Evolutionary conservation across 2,113 vertebrate species (phyloP), one percentile per base, ranked within the genome.

Genomic region (Thunnus maccoyii): DNA sequence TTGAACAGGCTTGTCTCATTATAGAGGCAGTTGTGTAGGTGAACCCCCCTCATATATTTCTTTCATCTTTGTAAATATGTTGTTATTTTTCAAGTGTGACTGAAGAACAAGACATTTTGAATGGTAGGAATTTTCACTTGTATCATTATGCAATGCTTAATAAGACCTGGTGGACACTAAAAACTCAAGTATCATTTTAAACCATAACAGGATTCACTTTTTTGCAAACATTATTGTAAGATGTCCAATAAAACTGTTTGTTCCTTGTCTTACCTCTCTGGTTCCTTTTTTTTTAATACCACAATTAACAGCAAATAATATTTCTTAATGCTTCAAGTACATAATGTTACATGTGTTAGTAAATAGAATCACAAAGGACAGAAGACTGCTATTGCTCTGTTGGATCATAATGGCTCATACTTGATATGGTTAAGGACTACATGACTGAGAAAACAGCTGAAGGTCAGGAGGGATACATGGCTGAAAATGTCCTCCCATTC

Each of bases 1-100:
- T 99, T 99, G 94, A 97, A 96, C 96, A 96, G 97, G 97, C 97
- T 97, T 98, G 98, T 99, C 98, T 99, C 98, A 98, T 99, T 99
- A 97, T 99, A 97, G 98, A 99, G 98, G 97, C 98, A 98, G 96
- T 96, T 97, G 95, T 96, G 96, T 99, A 99, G 98, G 98, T 99
- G 97, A 96, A 92, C 94, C 94, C 96, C 96, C 95, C 95, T 61
- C 74, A 82, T 90, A 72, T 85, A 78, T 88, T 87, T 86, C 66
- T 86, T 78, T 88, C 84, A 84, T 82, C 65, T 88, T 80, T 96
- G 97, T 99, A 98, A 96, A 99, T 99, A 97, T 94, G 92, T 89
- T 97, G 92, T 96, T 96, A 93, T 96, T 97, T 95, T 97, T 97
- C 95, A 98, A 95, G 95, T 95, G 93, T 95, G 96, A 96, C 95